Conservation (phyloP, 2,797 vertebrate genomes). For the Amblyraja radiata region DNA sequence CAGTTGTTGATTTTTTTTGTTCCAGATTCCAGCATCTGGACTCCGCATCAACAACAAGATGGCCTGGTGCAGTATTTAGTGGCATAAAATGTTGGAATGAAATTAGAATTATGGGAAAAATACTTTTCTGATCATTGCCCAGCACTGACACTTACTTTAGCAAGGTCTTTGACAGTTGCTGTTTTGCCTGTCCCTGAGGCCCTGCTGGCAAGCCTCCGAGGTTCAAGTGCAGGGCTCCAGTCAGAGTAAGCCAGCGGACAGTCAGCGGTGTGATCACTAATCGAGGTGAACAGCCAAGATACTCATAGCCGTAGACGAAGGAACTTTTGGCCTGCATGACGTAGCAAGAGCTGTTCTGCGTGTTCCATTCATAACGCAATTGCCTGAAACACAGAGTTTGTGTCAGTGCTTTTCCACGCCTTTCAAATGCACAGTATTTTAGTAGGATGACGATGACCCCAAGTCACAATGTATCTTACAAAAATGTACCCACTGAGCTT, state of each 20-base stretch:
- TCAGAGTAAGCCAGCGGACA: constrained; percentile 54
- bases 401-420: background rate
- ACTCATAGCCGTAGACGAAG: constrained; percentile 59
- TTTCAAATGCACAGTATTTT: background rate
- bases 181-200: constrained; percentile 57
- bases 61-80: background rate
- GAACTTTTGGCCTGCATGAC: constrained; percentile 51
- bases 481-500: background rate
- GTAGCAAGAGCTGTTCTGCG: constrained; percentile 50
- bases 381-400: constrained; percentile 47
- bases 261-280: constrained; percentile 58
- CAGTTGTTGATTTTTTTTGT: too few species aligned
- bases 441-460: background rate
- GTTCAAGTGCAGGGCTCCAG: constrained; percentile 49
- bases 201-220: constrained; percentile 54
- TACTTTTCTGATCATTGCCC: background rate
- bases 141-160: constrained; percentile 47
- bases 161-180: constrained; percentile 54
- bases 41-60: too few species aligned
- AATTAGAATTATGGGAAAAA: background rate
- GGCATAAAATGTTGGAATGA: background rate
- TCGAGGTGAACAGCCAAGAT: constrained; percentile 54
- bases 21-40: too few species aligned
- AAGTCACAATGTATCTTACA: background rate
- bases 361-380: constrained; percentile 56